Base-by-base conservation (phyloP, 2,113 vertebrate species). In the Lanius ludovicianus region DNA sequence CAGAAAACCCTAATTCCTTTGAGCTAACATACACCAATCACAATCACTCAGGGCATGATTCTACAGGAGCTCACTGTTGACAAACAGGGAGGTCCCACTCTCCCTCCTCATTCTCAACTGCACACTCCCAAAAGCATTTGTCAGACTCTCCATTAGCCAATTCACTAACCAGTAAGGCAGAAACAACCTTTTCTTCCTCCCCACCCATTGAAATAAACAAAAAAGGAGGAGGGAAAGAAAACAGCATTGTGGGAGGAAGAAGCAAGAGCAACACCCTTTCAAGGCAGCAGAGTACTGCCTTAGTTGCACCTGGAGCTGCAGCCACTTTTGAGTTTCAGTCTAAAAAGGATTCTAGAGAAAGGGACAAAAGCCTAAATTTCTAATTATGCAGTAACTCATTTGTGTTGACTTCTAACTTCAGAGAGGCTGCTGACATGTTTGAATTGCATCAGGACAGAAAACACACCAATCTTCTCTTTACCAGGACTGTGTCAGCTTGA, bases 41-140 rank as follows among this genome's bases (percentile, higher is more conserved):
- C 86, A 88, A 88, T 70, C 60, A 78, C 47, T 42, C 65, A 23
- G 56, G 39, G 73, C 80, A 89, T 81, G 89, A 95, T 95, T 84
- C 80, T 90, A 74, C 74, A 93, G 0, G 22, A 95, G 86, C 41
- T 92, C 69, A 83, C 68, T 92, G 80, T 87, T 95, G 94, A 96
- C 95, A 92, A 96, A 95, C 64, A 92, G 89, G 93, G 91, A 95
- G 90, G 80, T 84, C 90, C 73, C 59, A 69, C 30, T 22, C 76
- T 92, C 81, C 31, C 90, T 94, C n/a, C 62, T 86, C 76, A 88
- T 83, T 92, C 76, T 92, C 52, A 90, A 18, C 55, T 33, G 64
- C 55, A 94, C 56, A 63, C 91, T 97, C 94, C 76, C 86, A 70
- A 56, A 95, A 89, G 81, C 81, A 84, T 80, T 92, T 88, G 88